Evolutionary conservation across 2,797 vertebrate species (phyloP), one percentile per base, ranked within the genome.

Genomic region (Garrulus glandarius): DNA sequence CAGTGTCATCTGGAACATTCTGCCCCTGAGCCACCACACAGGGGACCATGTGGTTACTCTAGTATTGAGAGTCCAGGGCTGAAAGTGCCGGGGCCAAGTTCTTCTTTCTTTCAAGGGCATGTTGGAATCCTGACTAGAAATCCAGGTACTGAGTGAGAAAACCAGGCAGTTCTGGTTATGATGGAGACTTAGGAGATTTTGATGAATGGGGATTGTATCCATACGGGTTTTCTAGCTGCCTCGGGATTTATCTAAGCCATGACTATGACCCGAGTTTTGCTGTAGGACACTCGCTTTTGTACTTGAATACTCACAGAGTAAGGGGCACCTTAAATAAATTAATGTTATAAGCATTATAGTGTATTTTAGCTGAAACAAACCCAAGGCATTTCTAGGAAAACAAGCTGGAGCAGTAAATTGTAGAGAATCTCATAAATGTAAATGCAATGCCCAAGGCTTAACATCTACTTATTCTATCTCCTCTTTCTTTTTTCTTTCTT

Each of bases 391-490:
- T 92, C 85, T 90, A 92, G 84, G 87, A 93, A 88, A 97, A 88
- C 84, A 97, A 96, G 39, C 55, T 81, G 93, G 47, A 95, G 67
- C 41, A 70, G 72, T 96, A 95, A 97, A 96, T 90, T 9, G 4
- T 59, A 79, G 90, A 96, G 69, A 75, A 87, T 57, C 92, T 92
- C 83, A 80, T 92, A 97, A 97, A 97, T 64, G 74, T 61, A 95
- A 95, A 96, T 29, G 41, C 53, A 96, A 49, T 88, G 53, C 95
- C 87, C 46, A 86, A 92, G 92, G 87, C 83, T 74, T 93, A 89
- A 70, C 59, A 72, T 88, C 87, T 76, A 71, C 61, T 91, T 76
- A 69, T 95, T 96, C 49, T 87, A 47, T 85, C 39, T 84, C 11
- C 7, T 89, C 71, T 93, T 77, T 39, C 5, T 47, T 88, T 77